Base-by-base conservation (phyloP, 2,113 vertebrate genomes). In the Catagonus wagneri region DNA sequence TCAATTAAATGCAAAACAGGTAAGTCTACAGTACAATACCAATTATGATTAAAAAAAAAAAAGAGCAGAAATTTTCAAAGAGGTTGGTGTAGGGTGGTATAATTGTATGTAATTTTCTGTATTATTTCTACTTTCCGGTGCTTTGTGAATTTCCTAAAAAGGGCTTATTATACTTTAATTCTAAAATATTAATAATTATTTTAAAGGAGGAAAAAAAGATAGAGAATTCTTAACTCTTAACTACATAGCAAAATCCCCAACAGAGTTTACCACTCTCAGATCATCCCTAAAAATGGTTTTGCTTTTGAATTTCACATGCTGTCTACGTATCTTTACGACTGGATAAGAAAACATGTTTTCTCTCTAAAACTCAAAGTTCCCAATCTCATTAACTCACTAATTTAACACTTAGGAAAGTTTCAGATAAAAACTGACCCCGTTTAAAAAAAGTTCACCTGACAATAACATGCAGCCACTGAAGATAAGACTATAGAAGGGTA, bases 331-430 rank as follows among this genome's bases (percentile, higher is more conserved):
- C 34, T 89, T 92, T 81, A 92, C 60, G 39, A 76, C 11, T 39
- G 32, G 25, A 20, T 60, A 93, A 89, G 29, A 93, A 93, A 44
- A 44, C 44, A 80, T 76, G 1, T 61, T 79, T 89, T 94, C 68
- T 79, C 65, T 89, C 68, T 95, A 93, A 96, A 72, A 97, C 25
- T 72, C 81, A 76, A 84, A 93, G 23, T 61, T 84, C 25, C 10
- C 12, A 3, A 52, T 83, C 58, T 92, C 32, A 89, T 68, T 93
- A 96, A 85, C 34, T 68, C 93, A 88, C 3, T 63, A 75, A 93
- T 83, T 75, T 75, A 83, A 88, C 17, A 92, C 32, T 75, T 65
- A 34, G 32, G 13, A 56, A 92, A 69, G 29, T 68, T 88, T 72
- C 86, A 78, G 34, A 69, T 20, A 95, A 96, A 95, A 91, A 75